Percentiles rank a stretch among this genome's conserved stretches.
These are phyloP conservation scores for Andrena bicolor DNA, from an alignment of 2,888 invertebrate species.

Conservation along the genomic window DNA sequence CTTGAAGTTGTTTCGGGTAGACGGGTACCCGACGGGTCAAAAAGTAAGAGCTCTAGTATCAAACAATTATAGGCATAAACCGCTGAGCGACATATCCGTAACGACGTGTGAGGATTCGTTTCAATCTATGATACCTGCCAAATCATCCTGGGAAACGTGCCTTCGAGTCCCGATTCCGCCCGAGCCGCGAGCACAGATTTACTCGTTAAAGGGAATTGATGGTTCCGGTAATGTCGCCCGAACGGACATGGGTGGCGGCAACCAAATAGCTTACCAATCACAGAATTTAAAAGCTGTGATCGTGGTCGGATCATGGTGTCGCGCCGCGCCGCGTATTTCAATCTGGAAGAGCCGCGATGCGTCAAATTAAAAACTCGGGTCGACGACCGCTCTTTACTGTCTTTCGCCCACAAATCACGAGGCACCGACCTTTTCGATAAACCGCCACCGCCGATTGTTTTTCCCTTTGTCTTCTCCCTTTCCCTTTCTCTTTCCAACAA, in stretches of 20 bases:
- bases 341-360: constrained; percentile 29
- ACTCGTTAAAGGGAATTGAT: not conserved
- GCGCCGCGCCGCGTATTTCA: constrained; percentile 25
- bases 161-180: not conserved
- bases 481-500: not conserved
- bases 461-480: not conserved
- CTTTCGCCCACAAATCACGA: constrained; percentile 5
- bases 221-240: not conserved
- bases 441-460: constrained; percentile 2
- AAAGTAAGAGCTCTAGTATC: too few relatives aligned
- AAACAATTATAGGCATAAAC: constrained; percentile 2
- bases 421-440: constrained; percentile 38
- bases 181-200: not conserved
- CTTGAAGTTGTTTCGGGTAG: too few relatives aligned
- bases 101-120: constrained; percentile 55
- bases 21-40: too few relatives aligned
- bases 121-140: constrained; percentile 54
- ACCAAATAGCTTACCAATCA: not conserved
- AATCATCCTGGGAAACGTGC: constrained; percentile 29
- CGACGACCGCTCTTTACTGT: constrained; percentile 36
- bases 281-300: constrained; percentile 1
- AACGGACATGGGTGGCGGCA: not conserved
- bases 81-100: not conserved
- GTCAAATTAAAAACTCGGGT: constrained; percentile 39
- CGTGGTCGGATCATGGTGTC: not conserved